These are phyloP conservation scores for Entelurus aequoreus DNA, from an alignment of 2,113 vertebrate species.

Conservation along the genomic window DNA sequence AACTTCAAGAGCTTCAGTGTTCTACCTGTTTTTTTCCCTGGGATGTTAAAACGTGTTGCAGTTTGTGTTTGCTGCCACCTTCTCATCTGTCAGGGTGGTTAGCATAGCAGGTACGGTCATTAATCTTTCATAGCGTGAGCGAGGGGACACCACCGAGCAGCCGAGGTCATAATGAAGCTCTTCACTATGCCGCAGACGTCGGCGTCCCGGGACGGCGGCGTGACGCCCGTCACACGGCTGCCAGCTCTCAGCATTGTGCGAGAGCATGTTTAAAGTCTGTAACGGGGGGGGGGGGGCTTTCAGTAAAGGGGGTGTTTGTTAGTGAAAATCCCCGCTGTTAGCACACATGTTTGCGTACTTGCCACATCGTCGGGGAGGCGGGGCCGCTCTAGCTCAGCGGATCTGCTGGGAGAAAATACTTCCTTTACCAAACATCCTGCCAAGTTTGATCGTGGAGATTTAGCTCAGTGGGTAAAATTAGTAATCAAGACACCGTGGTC, in stretches of 20 bases:
- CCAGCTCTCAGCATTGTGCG: slow-evolving; percentile 46
- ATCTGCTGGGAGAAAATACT: slow-evolving; percentile 60
- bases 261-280: slow-evolving; percentile 46
- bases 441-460: neutral
- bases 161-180: slow-evolving; percentile 62
- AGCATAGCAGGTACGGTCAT: slow-evolving; percentile 57
- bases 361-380: slow-evolving; percentile 45
- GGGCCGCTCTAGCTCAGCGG: slow-evolving; percentile 51
- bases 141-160: slow-evolving; percentile 54
- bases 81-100: slow-evolving; percentile 48
- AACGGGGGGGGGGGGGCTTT: slow-evolving; percentile 8
- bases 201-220: slow-evolving; percentile 47
- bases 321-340: slow-evolving; percentile 41
- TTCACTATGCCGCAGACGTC: slow-evolving; percentile 61
- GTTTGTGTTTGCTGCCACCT: neutral
- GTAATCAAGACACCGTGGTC: neutral
- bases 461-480: neutral
- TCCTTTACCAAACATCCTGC: slow-evolving; percentile 11
- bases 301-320: slow-evolving; percentile 43
- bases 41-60: neutral
- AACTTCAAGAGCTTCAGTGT: no score
- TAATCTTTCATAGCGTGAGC: slow-evolving; percentile 66
- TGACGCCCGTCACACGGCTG: slow-evolving; percentile 48
- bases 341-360: slow-evolving; percentile 58
- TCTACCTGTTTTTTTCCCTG: no score